Base-by-base conservation (phyloP, 2,797 vertebrate species). In the Sylvia borin region DNA sequence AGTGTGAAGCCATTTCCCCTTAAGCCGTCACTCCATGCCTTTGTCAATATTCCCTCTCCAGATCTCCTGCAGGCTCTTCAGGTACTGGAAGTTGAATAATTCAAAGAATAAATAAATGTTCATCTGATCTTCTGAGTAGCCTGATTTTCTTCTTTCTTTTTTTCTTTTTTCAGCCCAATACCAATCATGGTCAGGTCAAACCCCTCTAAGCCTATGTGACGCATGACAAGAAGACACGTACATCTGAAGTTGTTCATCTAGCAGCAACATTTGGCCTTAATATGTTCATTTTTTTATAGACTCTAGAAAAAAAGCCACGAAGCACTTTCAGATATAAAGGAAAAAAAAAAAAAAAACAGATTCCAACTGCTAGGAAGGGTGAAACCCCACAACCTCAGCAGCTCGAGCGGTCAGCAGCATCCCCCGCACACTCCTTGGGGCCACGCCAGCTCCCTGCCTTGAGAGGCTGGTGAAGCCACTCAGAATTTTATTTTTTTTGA, bases 191-290 rank as follows among this genome's bases (percentile, higher is more conserved):
- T 67, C 45, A 62, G 57, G 45, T 22, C 10, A 42, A 18, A 26
- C 13, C 27, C 51, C 1, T 6, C 38, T 57, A 73, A 95, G 36
- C 5, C 29, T 36, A 38, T 21, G 40, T 4, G 10, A 72, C 1
- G 2, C 64, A 64, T 1, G 4, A 81, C 40, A 91, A 84, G 76
- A 74, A 32, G 77, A 84, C 80, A 57, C 0, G 0, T 36, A 60
- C 24, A 38, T 86, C 67, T 87, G 77, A 90, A 96, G 85, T 45
- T 95, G 94, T 88, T 96, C 95, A 96, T 95, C 90, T 95, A 79
- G 93, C 81, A 92, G 92, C 88, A 95, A 54, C 29, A 13, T 74
- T 90, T 93, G 65, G 50, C 80, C 88, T 90, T 90, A 67, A 50
- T 78, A 78, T 71, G 73, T 94, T 94, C 47, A 16, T 67, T 79